These are phyloP conservation scores for Tupiocoris notatus DNA, from an alignment of 2,888 invertebrate species.

Conservation along the genomic window DNA sequence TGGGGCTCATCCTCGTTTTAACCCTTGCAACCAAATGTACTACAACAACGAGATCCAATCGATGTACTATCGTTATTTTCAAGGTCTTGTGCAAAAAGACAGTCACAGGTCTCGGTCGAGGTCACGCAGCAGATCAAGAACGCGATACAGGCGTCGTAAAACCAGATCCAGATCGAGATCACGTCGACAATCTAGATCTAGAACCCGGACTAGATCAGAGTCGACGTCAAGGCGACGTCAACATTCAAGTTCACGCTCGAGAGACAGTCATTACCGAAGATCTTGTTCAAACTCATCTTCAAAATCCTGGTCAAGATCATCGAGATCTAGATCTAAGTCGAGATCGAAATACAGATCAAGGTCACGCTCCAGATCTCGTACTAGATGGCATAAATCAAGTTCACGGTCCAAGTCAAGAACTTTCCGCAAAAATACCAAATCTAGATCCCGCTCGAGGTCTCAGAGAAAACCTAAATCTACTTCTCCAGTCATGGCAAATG, in stretches of 20 bases:
- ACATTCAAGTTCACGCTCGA: not conserved
- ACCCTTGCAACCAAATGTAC: not conserved
- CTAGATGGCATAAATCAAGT: not conserved
- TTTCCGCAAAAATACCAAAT: not conserved
- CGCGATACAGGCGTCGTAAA: conserved; percentile 42
- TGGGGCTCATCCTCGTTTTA: not conserved
- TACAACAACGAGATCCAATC: conserved; percentile 43
- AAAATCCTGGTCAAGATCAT: not conserved
- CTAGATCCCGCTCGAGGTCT: conserved; percentile 5
- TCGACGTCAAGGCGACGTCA: conserved; percentile 44
- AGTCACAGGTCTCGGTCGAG: not conserved
- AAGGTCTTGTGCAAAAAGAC: conserved; percentile 55
- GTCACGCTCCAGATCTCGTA: conserved; percentile 3
- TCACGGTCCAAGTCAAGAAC: not conserved
- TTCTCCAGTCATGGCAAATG: not conserved
- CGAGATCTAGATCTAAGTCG: not conserved
- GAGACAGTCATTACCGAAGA: not conserved
- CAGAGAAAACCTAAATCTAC: conserved; percentile 7
- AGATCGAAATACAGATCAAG: not conserved
- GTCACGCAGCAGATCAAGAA: not conserved
- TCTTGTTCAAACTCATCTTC: not conserved
- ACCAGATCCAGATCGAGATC: conserved; percentile 47
- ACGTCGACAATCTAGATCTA: conserved; percentile 49
- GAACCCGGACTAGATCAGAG: conserved; percentile 51
- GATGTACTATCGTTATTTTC: conserved; percentile 56